Conservation (phyloP, 2,113 vertebrate genomes). For the Heterochromis multidens region DNA sequence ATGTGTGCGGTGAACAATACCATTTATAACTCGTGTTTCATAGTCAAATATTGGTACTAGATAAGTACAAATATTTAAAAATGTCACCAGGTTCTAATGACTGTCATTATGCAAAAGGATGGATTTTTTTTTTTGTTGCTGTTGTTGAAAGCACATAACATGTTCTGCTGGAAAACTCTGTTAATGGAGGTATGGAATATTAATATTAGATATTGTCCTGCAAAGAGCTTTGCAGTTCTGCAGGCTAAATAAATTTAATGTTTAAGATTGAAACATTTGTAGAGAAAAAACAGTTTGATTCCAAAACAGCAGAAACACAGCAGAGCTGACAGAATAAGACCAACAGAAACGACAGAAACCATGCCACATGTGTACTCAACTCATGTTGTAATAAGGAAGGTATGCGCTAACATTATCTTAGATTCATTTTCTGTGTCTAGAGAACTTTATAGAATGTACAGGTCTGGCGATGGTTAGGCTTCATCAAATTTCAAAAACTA, state of each 20-base stretch:
- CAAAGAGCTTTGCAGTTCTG: background rate
- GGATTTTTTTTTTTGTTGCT: too few relatives aligned
- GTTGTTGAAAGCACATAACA: background rate
- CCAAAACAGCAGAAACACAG: background rate
- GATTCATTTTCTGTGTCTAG: background rate
- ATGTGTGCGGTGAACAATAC: background rate
- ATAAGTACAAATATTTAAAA: background rate
- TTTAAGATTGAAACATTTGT: background rate
- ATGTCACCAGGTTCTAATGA: background rate
- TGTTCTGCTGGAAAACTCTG: background rate
- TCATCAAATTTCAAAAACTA: too few relatives aligned
- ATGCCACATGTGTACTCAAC: background rate
- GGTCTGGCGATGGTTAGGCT: background rate
- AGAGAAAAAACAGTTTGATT: background rate
- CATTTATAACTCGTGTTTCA: background rate
- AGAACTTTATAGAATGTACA: background rate
- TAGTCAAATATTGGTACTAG: background rate
- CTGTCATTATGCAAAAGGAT: background rate
- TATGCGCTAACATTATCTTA: background rate
- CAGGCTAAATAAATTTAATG: background rate
- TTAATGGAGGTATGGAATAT: background rate
- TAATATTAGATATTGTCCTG: background rate
- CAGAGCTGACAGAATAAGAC: background rate
- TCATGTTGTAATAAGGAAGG: too few relatives aligned
- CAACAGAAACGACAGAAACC: background rate